A percentile compares a stretch with the other conserved stretches of the same genome.
Conservation (phyloP, 2,797 vertebrate genomes). For the Malacoraja senta region DNA sequence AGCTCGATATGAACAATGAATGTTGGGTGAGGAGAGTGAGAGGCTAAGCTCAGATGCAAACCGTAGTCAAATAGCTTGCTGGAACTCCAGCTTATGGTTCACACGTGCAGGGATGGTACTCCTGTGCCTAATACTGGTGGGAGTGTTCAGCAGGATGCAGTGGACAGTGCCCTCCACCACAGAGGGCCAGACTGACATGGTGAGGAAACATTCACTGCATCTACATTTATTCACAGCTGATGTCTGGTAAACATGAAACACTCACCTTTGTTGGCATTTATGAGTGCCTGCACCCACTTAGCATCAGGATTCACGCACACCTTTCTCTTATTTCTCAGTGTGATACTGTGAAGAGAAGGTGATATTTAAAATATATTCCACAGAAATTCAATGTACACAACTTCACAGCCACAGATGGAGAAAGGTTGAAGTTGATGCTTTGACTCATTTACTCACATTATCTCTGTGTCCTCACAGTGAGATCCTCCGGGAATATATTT, state of each 20-base stretch:
- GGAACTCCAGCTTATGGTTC: not conserved
- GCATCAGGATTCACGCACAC: not conserved
- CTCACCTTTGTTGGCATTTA: not conserved
- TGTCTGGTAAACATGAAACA: not conserved
- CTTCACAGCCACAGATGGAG: too few relatives aligned
- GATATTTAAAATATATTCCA: not conserved
- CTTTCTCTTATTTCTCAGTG: not conserved
- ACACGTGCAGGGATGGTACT: too few relatives aligned
- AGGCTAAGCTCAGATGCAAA: not conserved
- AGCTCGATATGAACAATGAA: too few relatives aligned
- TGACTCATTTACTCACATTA: conserved; percentile 29
- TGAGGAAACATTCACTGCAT: not conserved
- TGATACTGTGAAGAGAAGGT: conserved; percentile 8
- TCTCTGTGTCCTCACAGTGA: not conserved
- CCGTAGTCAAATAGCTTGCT: not conserved
- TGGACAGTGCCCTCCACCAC: not conserved
- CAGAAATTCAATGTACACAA: not conserved
- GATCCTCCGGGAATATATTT: conserved; percentile 1
- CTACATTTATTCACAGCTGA: not conserved
- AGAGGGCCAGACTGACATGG: not conserved
- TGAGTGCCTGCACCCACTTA: not conserved
- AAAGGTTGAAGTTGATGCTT: not conserved
- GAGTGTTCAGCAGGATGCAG: not conserved
- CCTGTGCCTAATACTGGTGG: not conserved
- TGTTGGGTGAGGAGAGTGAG: not conserved